phyloP scores from a whole-genome alignment of 2,888 invertebrate genomes.

The Girardia tigrina region DNA sequence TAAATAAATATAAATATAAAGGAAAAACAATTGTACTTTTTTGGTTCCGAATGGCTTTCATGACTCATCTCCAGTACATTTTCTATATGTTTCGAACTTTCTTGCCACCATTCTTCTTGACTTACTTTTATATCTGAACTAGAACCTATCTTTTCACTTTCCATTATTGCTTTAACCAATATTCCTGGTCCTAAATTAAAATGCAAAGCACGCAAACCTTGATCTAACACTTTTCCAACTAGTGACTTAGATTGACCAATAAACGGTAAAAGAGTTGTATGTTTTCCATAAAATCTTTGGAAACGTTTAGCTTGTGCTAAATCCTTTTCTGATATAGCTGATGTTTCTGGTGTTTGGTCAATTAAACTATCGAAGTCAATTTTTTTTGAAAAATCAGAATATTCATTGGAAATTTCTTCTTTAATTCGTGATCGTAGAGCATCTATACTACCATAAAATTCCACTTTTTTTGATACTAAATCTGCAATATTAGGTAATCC shows the following conservation, averaged over 20 bases:
- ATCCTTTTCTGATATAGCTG: background rate
- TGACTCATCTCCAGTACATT: background rate
- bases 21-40: no score
- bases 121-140: background rate
- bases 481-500: background rate
- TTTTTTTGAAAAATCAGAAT: background rate
- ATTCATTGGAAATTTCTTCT: constrained; percentile 6
- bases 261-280: constrained; percentile 2
- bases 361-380: background rate
- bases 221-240: background rate
- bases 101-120: background rate
- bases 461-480: background rate
- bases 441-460: constrained; percentile 7
- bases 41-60: background rate
- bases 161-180: background rate
- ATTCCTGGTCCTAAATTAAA: background rate
- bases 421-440: background rate
- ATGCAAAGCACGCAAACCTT: constrained; percentile 3
- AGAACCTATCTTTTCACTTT: background rate
- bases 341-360: background rate
- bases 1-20: no score
- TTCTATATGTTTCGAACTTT: background rate
- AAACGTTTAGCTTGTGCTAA: background rate
- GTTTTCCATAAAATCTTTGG: constrained; percentile 13
- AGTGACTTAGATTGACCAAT: background rate